phyloP scores from a whole-genome alignment of 2,888 invertebrate genomes.

The Caenorhabditis sp. region DNA sequence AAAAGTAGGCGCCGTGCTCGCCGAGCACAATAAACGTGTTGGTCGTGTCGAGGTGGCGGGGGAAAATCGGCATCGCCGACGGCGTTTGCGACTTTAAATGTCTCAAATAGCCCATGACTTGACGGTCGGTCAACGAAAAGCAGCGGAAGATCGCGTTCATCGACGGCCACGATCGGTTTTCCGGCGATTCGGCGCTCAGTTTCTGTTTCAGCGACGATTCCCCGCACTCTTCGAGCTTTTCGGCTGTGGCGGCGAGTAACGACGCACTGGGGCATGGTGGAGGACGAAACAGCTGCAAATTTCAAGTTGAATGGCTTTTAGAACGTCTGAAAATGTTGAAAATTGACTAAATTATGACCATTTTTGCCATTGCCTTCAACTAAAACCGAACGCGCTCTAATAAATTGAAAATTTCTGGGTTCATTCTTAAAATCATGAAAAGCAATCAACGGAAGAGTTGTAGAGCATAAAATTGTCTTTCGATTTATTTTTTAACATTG shows the following conservation, averaged over 20 bases:
- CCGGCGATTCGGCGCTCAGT: not conserved
- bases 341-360: too few species aligned
- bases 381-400: too few species aligned
- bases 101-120: constrained; percentile 55
- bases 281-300: constrained; percentile 35
- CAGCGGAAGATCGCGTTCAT: constrained; percentile 22
- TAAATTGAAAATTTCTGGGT: too few species aligned
- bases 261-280: constrained; percentile 24
- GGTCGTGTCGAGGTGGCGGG: constrained; percentile 30
- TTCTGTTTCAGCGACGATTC: constrained; percentile 10
- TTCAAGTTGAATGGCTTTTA: too few species aligned
- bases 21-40: constrained; percentile 44
- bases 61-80: constrained; percentile 49
- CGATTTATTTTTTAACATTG: too few species aligned
- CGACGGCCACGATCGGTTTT: constrained; percentile 20
- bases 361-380: too few species aligned
- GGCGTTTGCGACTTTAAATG: constrained; percentile 39
- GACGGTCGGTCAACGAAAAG: constrained; percentile 47
- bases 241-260: constrained; percentile 29
- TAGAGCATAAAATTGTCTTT: too few species aligned
- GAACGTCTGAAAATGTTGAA: too few species aligned
- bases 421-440: too few species aligned
- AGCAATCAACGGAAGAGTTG: too few species aligned
- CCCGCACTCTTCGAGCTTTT: constrained; percentile 32
- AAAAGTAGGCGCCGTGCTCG: constrained; percentile 44